Base-by-base conservation (phyloP, 1,140 invertebrate species). In the Trichonephila clavata region DNA sequence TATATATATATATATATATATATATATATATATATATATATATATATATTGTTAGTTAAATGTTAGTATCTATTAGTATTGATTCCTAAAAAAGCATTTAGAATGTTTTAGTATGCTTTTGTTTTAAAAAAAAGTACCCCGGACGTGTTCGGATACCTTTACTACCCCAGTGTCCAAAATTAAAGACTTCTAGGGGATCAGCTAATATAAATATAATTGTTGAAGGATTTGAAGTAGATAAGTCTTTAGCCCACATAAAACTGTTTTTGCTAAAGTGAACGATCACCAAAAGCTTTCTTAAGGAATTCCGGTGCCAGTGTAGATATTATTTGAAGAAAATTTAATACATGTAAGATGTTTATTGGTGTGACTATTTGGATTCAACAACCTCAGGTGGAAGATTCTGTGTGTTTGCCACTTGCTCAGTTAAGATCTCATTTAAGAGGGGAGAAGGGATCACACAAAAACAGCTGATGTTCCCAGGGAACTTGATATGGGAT, bases 291-390 rank as follows among this genome's bases (percentile, higher is more conserved):
- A 60, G 57, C 71, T 5, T 13, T 91, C n/a, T 39, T 77, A 21
- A 14, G 43, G 4, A 21, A 90, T 60, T 59, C 68, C 6, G 88
- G 88, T 68, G 21, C 68, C n/a, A 24, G 16, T 27, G 59, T 90
- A 13, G 50, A 90, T 77, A n/a, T 57, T 14, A 61, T 90, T 43
- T 57, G 88, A 14, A 7, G 39, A 18, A 90, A 90, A 57, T 14
- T 10, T 90, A 16, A 71, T 4, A n/a, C n/a, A 77, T 24, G 7
- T 6, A 7, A 43, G 14, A 80, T 57, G 7, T 32, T 50, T 20
- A 77, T 50, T 16, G 88, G 65, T 27, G 68, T 77, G 57, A 57
- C 2, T 39, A 57, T 90, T 57, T 90, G 88, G 27, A 43, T 77
- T 2, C 50, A 90, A 90, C 65, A 83, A 61, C 50, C 59, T 21